A percentile compares a stretch with the other conserved stretches of the same genome.
Evolutionary conservation across 2,888 invertebrate genomes (phyloP).

Genomic region (Euplexia lucipara): DNA sequence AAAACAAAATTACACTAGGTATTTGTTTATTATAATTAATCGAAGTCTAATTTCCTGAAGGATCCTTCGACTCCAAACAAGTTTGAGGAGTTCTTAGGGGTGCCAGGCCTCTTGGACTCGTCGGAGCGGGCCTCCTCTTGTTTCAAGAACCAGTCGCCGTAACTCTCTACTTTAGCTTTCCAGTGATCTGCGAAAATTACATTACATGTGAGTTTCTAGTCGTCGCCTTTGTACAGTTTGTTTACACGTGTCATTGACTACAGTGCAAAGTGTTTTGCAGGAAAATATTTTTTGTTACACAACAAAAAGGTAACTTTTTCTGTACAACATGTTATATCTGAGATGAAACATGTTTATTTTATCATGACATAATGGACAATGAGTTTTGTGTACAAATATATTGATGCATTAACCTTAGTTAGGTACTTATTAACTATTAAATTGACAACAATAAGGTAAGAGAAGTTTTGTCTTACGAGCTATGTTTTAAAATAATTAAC

Average conservation of each 20-base stretch:
- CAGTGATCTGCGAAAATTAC: constrained; percentile 70
- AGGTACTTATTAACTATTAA: too few species aligned
- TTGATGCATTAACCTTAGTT: too few species aligned
- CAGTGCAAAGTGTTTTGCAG: constrained; percentile 12
- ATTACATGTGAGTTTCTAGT: constrained; percentile 70
- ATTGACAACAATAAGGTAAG: too few species aligned
- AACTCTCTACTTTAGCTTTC: constrained; percentile 80
- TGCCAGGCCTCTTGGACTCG: constrained; percentile 88
- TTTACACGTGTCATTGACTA: constrained; percentile 11
- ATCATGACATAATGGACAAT: too few species aligned
- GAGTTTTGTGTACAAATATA: too few species aligned
- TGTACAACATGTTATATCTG: too few species aligned
- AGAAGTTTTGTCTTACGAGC: too few species aligned
- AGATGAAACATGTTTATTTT: too few species aligned
- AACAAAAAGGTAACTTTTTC: too few species aligned
- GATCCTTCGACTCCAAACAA: constrained; percentile 84
- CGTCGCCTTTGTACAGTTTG: neutral
- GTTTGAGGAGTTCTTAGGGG: constrained; percentile 74
- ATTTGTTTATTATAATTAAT: constrained; percentile 70
- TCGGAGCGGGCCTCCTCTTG: constrained; percentile 82
- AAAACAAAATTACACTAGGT: constrained; percentile 26
- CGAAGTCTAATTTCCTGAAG: constrained; percentile 87
- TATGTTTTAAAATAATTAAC: too few species aligned
- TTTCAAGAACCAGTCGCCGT: constrained; percentile 71
- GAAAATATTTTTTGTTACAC: constrained; percentile 15